A percentile compares a stretch with the other conserved stretches of the same genome.
These are phyloP conservation scores for Vanessa tameamea DNA, from an alignment of 1,140 invertebrate species.

Conservation along the genomic window DNA sequence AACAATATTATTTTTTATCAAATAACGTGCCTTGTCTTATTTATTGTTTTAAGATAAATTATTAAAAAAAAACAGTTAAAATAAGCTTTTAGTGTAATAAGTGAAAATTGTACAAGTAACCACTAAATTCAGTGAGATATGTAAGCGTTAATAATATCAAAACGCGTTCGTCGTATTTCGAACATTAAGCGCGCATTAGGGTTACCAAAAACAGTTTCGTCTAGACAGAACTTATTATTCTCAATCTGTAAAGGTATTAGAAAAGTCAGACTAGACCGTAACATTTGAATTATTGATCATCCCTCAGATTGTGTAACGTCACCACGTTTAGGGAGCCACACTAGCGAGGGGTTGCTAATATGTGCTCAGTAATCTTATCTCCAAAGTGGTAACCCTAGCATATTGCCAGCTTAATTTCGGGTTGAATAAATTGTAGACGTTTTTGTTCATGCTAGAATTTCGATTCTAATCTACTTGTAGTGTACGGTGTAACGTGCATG, in stretches of 20 bases:
- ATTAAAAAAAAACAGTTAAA: no score
- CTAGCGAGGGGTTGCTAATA: slow-evolving; percentile 4
- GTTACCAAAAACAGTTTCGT: not conserved
- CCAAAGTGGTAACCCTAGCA: slow-evolving; percentile 1
- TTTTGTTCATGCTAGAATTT: not conserved
- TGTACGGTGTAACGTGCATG: not conserved
- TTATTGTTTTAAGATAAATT: no score
- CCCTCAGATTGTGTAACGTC: slow-evolving; percentile 1
- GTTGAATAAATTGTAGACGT: slow-evolving; percentile 2
- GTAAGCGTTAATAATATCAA: no score
- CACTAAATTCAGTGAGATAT: no score
- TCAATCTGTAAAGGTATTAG: not conserved
- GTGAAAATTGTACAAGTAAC: no score
- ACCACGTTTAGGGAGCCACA: slow-evolving; percentile 6
- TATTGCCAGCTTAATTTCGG: not conserved
- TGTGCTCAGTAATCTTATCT: slow-evolving; percentile 3
- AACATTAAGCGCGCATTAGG: not conserved
- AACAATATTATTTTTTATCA: no score
- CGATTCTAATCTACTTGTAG: not conserved
- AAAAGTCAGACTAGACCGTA: not conserved
- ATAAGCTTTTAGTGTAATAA: no score
- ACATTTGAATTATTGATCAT: slow-evolving; percentile 9
- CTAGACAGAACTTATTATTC: not conserved
- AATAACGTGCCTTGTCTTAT: no score
- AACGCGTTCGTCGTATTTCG: not conserved